Conservation (phyloP, 2,888 invertebrate genomes). For the Thumatha senex region DNA sequence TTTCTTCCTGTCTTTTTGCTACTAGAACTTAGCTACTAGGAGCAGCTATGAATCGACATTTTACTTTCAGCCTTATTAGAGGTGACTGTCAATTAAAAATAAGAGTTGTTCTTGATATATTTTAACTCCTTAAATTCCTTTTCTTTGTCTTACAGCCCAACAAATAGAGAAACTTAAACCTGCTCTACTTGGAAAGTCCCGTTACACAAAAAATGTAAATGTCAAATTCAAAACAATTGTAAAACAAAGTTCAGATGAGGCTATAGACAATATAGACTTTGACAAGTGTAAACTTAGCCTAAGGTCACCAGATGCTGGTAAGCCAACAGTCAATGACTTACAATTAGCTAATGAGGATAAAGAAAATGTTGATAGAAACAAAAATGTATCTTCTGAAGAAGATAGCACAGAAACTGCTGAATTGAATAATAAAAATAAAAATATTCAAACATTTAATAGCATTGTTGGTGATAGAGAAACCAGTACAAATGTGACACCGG, state of each 20-base stretch:
- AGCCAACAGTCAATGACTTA: conserved; percentile 22
- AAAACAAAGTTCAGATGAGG: conserved; percentile 59
- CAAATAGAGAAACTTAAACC: conserved; percentile 45
- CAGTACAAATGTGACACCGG: conserved; percentile 49
- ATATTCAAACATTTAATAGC: conserved; percentile 5
- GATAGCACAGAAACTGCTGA: conserved; percentile 19
- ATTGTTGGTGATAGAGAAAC: conserved; percentile 15
- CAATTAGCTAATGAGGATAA: conserved; percentile 31
- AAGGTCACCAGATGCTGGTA: conserved; percentile 43
- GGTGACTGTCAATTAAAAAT: too few species aligned
- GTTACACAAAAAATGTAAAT: conserved; percentile 22
- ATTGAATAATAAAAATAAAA: conserved; percentile 5
- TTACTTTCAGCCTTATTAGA: too few species aligned
- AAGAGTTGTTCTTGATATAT: too few species aligned
- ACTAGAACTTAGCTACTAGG: too few species aligned
- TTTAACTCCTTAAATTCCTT: too few species aligned
- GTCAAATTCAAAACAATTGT: conserved; percentile 46
- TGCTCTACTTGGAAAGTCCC: conserved; percentile 51
- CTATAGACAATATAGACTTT: conserved; percentile 60
- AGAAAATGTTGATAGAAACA: conserved; percentile 26
- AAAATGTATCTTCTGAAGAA: conserved; percentile 32
- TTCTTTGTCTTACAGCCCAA: conserved; percentile 34
- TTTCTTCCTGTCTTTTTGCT: too few species aligned
- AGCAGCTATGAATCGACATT: too few species aligned
- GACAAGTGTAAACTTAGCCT: conserved; percentile 72